phyloP scores from a whole-genome alignment of 2,888 invertebrate species.

The Brachyptera putata region DNA sequence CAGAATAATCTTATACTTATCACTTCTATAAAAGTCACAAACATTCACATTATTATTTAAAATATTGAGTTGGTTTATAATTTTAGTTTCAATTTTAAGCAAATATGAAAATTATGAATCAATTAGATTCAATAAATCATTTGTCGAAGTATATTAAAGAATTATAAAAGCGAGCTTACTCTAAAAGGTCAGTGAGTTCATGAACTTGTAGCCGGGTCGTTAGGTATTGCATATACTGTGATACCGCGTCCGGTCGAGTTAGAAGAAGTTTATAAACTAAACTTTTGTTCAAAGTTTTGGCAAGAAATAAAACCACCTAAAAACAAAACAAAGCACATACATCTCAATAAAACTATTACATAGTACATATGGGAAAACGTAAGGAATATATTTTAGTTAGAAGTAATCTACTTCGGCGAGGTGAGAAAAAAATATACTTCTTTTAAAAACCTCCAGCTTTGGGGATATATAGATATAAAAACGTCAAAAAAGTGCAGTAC shows the following conservation, averaged over 20 bases:
- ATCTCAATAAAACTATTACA: neutral
- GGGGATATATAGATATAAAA: too few relatives aligned
- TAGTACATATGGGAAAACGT: neutral
- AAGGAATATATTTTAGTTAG: neutral
- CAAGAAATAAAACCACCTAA: slow-evolving; percentile 70
- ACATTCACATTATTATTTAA: too few relatives aligned
- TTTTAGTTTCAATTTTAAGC: too few relatives aligned
- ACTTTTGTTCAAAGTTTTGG: slow-evolving; percentile 65
- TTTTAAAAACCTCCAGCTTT: too few relatives aligned
- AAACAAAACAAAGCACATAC: slow-evolving; percentile 32
- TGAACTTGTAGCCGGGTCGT: slow-evolving; percentile 60
- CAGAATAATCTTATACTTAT: too few relatives aligned
- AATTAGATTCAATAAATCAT: too few relatives aligned
- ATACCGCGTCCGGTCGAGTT: slow-evolving; percentile 64
- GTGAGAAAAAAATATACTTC: too few relatives aligned
- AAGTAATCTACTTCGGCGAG: neutral
- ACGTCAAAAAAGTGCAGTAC: too few relatives aligned
- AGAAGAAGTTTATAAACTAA: slow-evolving; percentile 66
- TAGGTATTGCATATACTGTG: slow-evolving; percentile 72
- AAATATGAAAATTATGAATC: too few relatives aligned
- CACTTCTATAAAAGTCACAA: too few relatives aligned
- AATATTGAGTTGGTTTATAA: too few relatives aligned
- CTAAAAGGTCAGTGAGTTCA: slow-evolving; percentile 68
- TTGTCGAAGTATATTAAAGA: too few relatives aligned
- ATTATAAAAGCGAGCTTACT: slow-evolving; percentile 59